Conservation (phyloP, 2,113 vertebrate genomes). For the Salvelinus sp. region DNA sequence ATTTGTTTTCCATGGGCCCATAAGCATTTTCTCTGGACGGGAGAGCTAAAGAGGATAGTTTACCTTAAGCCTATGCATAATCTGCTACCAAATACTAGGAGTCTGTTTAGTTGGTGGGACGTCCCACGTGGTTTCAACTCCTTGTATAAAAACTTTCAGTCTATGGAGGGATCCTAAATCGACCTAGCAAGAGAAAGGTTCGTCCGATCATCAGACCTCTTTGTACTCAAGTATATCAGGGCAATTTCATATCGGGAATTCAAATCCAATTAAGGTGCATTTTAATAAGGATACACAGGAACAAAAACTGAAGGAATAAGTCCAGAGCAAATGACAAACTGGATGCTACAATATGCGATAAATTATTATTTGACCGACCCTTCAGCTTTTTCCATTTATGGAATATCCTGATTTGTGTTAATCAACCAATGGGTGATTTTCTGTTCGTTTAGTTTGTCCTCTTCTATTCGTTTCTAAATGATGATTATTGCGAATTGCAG, state of each 20-base stretch:
- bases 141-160: constrained; percentile 77
- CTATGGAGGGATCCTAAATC: constrained; percentile 63
- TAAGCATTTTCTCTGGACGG: background rate
- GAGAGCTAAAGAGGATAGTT: constrained; percentile 17
- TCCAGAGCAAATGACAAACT: constrained; percentile 32
- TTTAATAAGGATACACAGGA: constrained; percentile 28
- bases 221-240: constrained; percentile 37
- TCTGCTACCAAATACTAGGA: constrained; percentile 47
- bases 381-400: constrained; percentile 32
- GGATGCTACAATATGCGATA: constrained; percentile 15
- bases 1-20: background rate
- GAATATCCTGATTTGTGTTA: constrained; percentile 39
- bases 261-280: background rate
- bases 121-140: constrained; percentile 74
- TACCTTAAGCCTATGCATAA: constrained; percentile 45
- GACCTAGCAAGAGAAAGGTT: constrained; percentile 61
- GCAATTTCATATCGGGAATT: constrained; percentile 14
- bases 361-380: constrained; percentile 19
- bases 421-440: constrained; percentile 13
- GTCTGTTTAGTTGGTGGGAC: constrained; percentile 64
- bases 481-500: constrained; percentile 14
- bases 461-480: constrained; percentile 1
- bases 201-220: constrained; percentile 45
- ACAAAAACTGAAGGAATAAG: constrained; percentile 30
- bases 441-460: background rate